phyloP scores from a whole-genome alignment of 2,113 vertebrate species.

The Dolichallabes microphthalmus region DNA sequence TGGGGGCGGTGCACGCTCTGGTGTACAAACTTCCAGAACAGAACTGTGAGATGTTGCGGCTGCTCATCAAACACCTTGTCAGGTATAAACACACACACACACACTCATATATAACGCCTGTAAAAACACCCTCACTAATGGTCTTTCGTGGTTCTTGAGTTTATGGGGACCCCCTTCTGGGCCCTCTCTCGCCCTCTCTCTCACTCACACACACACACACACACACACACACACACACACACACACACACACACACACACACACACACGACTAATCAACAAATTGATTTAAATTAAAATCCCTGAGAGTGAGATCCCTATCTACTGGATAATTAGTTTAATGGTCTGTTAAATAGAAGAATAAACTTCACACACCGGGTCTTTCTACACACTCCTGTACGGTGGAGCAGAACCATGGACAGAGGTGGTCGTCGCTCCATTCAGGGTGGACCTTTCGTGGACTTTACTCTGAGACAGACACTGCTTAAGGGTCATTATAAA shows the following conservation, averaged over 20 bases:
- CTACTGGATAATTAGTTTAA: neutral
- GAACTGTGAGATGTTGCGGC: slow-evolving; percentile 89
- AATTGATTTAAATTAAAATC: neutral
- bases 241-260: neutral
- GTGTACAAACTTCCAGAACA: slow-evolving; percentile 91
- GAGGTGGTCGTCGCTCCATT: neutral
- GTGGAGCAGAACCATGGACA: neutral
- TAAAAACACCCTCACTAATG: slow-evolving; percentile 1
- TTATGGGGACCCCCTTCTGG: too few relatives aligned
- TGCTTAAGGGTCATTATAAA: neutral
- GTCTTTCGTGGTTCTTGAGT: too few relatives aligned
- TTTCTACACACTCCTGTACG: neutral
- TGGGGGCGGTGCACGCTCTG: slow-evolving; percentile 89
- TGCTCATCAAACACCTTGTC: slow-evolving; percentile 89
- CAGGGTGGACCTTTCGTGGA: neutral
- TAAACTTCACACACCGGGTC: neutral
- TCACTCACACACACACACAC: too few relatives aligned
- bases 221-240: too few relatives aligned
- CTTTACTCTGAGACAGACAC: neutral
- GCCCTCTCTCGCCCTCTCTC: too few relatives aligned
- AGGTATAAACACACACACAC: slow-evolving; percentile 69
- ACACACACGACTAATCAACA: neutral
- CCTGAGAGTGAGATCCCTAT: neutral
- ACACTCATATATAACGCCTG: neutral
- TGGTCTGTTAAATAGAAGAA: neutral